Conservation (phyloP, 2,888 invertebrate genomes). For the Synanthedon myopaeformis region DNA sequence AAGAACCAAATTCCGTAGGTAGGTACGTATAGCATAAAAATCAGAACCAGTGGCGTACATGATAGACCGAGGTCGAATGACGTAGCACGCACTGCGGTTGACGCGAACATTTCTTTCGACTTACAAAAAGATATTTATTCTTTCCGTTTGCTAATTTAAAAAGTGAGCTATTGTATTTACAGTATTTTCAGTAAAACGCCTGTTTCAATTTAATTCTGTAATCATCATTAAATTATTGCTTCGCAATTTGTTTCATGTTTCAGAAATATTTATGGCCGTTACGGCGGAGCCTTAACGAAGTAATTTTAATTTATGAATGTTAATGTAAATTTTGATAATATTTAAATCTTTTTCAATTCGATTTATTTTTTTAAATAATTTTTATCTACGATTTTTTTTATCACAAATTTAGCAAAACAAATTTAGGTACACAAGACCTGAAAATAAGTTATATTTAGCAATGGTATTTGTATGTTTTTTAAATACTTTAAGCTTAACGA, state of each 20-base stretch:
- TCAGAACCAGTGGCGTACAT: conserved; percentile 12
- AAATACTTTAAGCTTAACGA: too few species aligned
- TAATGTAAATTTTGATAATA: too few species aligned
- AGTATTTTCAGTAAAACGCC: not conserved
- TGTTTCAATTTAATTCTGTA: not conserved
- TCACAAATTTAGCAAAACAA: too few species aligned
- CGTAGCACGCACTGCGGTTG: conserved; percentile 35
- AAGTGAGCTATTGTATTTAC: not conserved
- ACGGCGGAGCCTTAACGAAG: too few species aligned
- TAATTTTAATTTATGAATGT: not conserved
- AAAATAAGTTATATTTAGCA: too few species aligned
- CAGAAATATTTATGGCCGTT: not conserved
- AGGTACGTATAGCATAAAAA: not conserved
- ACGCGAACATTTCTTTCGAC: conserved; percentile 30
- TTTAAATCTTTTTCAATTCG: too few species aligned
- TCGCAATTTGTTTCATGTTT: not conserved
- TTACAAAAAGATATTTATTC: conserved; percentile 1
- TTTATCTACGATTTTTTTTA: too few species aligned
- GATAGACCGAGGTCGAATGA: conserved; percentile 25
- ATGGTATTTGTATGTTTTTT: too few species aligned
- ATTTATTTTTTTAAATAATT: too few species aligned
- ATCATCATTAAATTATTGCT: not conserved
- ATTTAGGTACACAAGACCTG: too few species aligned
- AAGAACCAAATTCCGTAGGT: too few species aligned
- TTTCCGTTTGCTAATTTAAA: not conserved